A percentile compares a stretch with the other conserved stretches of the same genome.
phyloP scores from a whole-genome alignment of 2,113 vertebrate species.

The Himantopus leucocephalus region DNA sequence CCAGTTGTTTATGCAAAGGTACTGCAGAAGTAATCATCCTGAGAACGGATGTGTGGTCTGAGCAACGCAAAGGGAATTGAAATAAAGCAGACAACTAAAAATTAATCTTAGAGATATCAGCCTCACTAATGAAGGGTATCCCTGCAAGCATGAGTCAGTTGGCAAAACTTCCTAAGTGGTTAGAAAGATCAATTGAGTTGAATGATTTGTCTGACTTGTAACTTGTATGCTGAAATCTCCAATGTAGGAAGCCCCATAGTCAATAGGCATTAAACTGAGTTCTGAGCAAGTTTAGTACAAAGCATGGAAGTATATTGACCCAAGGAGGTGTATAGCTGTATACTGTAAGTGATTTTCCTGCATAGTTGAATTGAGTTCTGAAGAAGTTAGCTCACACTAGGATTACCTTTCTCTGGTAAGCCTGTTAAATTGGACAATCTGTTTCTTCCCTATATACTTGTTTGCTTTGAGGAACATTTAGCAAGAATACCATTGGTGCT shows the following conservation, averaged over 20 bases:
- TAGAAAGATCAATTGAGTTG: conserved; percentile 56
- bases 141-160: conserved; percentile 66
- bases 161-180: conserved; percentile 62
- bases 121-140: conserved; percentile 63
- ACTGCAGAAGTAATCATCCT: background rate
- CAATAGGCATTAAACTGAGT: conserved; percentile 34
- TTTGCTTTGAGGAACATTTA: background rate
- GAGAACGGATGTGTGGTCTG: conserved; percentile 39
- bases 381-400: background rate
- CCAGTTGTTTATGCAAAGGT: background rate
- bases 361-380: background rate
- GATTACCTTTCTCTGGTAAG: background rate
- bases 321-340: background rate
- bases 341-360: background rate
- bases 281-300: background rate
- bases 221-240: conserved; percentile 27
- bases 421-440: background rate
- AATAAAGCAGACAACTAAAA: conserved; percentile 32
- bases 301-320: background rate
- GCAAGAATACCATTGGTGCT: background rate
- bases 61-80: background rate
- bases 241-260: background rate
- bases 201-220: conserved; percentile 41
- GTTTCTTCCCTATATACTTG: background rate
- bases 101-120: conserved; percentile 45